Evolutionary conservation across 2,797 vertebrate genomes (phyloP).

Genomic region (Phalloptychus januarius): DNA sequence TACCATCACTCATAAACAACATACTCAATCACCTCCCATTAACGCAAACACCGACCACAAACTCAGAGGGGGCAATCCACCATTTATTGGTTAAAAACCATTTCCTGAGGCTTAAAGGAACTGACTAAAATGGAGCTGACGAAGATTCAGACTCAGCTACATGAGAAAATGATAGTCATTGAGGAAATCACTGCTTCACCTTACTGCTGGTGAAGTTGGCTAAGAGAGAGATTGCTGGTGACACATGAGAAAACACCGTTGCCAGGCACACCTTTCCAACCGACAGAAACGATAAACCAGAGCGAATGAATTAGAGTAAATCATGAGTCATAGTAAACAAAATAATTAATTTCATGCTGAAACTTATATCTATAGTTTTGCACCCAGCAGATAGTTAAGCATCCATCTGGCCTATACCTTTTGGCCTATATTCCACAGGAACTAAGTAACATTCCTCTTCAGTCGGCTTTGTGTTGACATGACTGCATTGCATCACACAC

Average conservation of each 20-base stretch:
- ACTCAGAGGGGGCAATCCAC: not conserved
- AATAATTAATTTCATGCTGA: not conserved
- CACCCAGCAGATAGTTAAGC: not conserved
- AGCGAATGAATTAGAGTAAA: conserved; percentile 22
- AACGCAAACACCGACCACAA: not conserved
- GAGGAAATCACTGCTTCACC: not conserved
- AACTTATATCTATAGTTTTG: not conserved
- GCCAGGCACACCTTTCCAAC: conserved; percentile 39
- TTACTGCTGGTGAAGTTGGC: not conserved
- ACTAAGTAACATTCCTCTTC: not conserved
- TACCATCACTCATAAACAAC: not conserved
- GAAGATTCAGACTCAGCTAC: not conserved
- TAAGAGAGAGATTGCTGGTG: not conserved
- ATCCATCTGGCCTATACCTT: not conserved
- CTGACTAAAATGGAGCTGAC: not conserved
- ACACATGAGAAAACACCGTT: conserved; percentile 17
- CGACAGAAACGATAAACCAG: conserved; percentile 5
- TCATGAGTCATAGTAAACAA: conserved; percentile 39
- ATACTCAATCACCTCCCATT: not conserved
- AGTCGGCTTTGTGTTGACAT: not conserved
- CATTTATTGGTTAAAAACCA: not conserved
- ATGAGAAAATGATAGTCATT: not conserved
- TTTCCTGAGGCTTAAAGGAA: not conserved
- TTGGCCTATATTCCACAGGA: not conserved
- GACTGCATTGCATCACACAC: not conserved